These are phyloP conservation scores for Nyctereutes procyonoides DNA, from an alignment of 2,113 vertebrate species.

Conservation along the genomic window DNA sequence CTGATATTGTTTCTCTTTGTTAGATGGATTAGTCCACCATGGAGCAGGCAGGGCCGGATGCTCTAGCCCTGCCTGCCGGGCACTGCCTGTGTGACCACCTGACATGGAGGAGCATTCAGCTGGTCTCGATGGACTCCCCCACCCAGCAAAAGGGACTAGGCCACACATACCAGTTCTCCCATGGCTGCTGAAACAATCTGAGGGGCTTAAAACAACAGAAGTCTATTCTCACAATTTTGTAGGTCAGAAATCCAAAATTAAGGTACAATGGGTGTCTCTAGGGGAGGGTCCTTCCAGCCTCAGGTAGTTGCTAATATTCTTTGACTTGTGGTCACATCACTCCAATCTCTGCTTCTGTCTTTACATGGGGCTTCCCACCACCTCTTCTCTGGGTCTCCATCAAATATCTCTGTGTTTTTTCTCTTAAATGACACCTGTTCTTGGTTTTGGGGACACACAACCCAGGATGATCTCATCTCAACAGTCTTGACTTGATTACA, in stretches of 20 bases:
- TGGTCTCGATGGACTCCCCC: too few species aligned
- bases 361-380: accelerated
- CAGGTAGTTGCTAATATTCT: neutral
- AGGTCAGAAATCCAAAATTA: neutral
- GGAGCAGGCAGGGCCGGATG: accelerated
- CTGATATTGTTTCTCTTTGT: neutral
- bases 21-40: accelerated
- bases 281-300: neutral
- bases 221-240: neutral
- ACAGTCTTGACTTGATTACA: neutral
- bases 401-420: neutral
- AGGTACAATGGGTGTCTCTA: neutral
- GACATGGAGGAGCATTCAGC: accelerated
- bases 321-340: neutral
- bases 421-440: neutral
- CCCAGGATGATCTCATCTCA: neutral
- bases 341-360: neutral
- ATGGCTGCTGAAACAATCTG: neutral
- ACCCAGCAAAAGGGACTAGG: neutral
- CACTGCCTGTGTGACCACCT: accelerated
- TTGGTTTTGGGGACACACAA: neutral
- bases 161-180: accelerated
- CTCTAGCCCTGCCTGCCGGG: neutral
- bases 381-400: neutral
- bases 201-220: neutral